Evolutionary conservation across 2,797 vertebrate genomes (phyloP), one percentile per base, ranked within the genome.

Genomic region (Xenentodon cancila): DNA sequence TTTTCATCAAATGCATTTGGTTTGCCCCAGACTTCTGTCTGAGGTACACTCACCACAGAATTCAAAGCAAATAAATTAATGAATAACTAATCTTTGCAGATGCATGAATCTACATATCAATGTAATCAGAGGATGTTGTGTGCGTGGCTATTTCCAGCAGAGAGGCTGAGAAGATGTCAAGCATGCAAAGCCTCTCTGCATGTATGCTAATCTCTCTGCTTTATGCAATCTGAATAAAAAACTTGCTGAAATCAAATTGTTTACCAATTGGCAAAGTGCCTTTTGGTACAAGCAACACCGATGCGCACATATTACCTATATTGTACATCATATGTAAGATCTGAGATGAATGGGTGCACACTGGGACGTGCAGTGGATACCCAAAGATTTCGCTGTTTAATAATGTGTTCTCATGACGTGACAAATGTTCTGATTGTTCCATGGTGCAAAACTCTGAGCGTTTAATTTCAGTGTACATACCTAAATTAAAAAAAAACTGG

Each of bases 41-140:
- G 83, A 85, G 84, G 81, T 86, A 81, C 71, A 9, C 81, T 85
- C 90, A 77, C 79, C 76, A 58, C 79, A 88, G 84, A 81, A 91
- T 81, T 91, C 81, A 80, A 84, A 90, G 77, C 85, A 91, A 91
- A 91, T 88, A 90, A 85, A 87, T 90, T 81, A 91, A 90, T 90
- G 91, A 91, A 90, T 90, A 89, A 91, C 88, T 90, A 81, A 88
- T 91, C 87, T 89, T 85, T 80, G 81, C 90, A 87, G 86, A 90
- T 88, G 88, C 89, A 89, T 90, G 86, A 91, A 91, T 92, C 91
- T 91, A 88, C 90, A 92, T 90, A 88, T 92, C 87, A 91, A 92
- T 92, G 89, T 86, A 90, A 92, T 90, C 89, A 92, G 89, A 73
- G 91, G 89, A 90, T 86, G 90, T 89, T 89, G 86, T 86, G 85